Base-by-base conservation (phyloP, 2,113 vertebrate genomes). In the Sapayoa aenigma region DNA sequence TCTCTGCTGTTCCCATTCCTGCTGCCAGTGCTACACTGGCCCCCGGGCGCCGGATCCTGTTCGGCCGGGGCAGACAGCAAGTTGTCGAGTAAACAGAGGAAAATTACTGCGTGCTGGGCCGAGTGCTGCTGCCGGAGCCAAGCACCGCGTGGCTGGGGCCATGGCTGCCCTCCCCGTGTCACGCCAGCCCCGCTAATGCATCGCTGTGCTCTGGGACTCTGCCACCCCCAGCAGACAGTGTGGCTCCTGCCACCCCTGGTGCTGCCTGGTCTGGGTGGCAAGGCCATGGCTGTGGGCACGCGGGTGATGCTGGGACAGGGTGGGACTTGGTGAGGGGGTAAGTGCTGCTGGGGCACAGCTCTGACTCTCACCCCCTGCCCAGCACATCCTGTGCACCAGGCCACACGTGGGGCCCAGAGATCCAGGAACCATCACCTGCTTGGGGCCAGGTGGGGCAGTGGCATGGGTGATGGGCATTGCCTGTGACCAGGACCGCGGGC, bases 41-140 rank as follows among this genome's bases (percentile, higher is more conserved):
- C 66, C 35, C 30, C 9, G 22, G 27, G 15, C 2, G 5, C 69
- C 0, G 20, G 25, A 44, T 52, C 33, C 49, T 0, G 2, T 28
- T 77, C 2, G 3, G 66, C 79, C 2, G 3, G 42, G 58, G 49
- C 86, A 47, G 67, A 41, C 62, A 4, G 63, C 31, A 3, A 60
- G 7, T 15, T 20, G 23, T 69, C 37, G 11, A 80, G 89, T 96
- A 95, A 96, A 96, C 90, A 95, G 89, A 90, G 84, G 95, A 95
- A 92, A 94, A 94, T 92, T 84, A 80, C 91, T 90, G 84, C 0
- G 5, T 17, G 75, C 78, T 31, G 23, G 3, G 89, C 78, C 2
- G 15, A 3, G 49, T 11, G 11, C 24, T 63, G 77, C 81, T 5
- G 68, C 80, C 2, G 23, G 81, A 72, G 76, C 89, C 77, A 37